Conservation (phyloP, 1,140 invertebrate genomes). For the Phymorhynchus buccinoides region DNA sequence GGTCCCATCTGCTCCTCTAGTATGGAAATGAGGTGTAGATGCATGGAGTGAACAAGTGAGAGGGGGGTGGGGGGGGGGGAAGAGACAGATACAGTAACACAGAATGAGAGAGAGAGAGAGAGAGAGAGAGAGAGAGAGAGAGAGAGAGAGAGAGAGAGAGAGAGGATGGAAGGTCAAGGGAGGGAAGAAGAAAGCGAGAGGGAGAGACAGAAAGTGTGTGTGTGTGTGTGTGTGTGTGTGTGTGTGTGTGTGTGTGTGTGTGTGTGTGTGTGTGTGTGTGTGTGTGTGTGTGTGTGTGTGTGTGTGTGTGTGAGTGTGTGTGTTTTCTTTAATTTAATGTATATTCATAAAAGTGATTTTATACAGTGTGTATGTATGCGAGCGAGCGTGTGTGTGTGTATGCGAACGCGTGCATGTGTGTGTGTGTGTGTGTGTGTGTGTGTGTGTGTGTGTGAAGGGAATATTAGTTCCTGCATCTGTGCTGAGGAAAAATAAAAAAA, state of each 20-base stretch:
- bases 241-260: background rate
- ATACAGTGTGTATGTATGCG: background rate
- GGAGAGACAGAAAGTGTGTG: background rate
- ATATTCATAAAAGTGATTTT: background rate
- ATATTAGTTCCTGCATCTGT: no score
- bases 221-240: background rate
- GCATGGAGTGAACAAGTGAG: no score
- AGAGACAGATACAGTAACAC: no score
- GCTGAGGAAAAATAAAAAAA: no score
- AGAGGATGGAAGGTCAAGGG: no score
- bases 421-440: slow-evolving; percentile 25
- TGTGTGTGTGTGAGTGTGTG: background rate
- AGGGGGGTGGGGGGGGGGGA: no score
- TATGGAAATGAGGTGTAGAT: no score
- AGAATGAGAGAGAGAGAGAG: background rate
- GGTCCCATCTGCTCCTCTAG: background rate
- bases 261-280: background rate
- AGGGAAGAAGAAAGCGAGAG: background rate
- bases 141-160: no score
- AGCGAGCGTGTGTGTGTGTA: background rate
- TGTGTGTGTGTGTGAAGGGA: no score
- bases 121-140: background rate
- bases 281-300: background rate
- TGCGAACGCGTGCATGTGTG: background rate
- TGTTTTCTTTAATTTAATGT: background rate